Conservation (phyloP, 2,888 invertebrate species). For the Ochlodes sylvanus region DNA sequence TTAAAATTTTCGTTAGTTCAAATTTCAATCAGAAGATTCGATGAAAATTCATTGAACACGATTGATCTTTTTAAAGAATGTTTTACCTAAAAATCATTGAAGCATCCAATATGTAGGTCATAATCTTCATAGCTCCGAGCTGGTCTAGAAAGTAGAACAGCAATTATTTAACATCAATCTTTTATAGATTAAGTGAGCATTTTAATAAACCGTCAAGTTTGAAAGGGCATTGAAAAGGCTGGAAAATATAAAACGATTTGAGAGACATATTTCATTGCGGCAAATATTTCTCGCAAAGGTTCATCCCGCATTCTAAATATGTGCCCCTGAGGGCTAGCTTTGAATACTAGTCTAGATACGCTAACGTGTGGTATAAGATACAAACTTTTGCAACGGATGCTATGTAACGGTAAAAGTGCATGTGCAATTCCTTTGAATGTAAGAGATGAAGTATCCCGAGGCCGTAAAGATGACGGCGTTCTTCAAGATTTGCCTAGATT, state of each 20-base stretch:
- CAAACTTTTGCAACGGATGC: not conserved
- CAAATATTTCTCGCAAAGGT: slow-evolving; percentile 42
- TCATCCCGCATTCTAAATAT: slow-evolving; percentile 44
- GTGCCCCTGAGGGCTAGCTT: slow-evolving; percentile 46
- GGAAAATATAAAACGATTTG: slow-evolving; percentile 10
- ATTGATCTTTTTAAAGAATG: too few species aligned
- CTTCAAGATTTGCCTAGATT: too few species aligned
- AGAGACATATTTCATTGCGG: slow-evolving; percentile 37
- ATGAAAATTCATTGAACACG: too few species aligned
- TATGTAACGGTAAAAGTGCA: too few species aligned
- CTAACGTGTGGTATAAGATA: slow-evolving; percentile 36
- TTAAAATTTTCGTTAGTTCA: too few species aligned
- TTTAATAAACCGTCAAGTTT: slow-evolving; percentile 28
- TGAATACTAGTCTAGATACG: slow-evolving; percentile 48
- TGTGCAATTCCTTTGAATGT: too few species aligned
- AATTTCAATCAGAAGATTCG: too few species aligned
- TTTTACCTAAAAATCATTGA: not conserved
- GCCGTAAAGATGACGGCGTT: too few species aligned
- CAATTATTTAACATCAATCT: slow-evolving; percentile 37
- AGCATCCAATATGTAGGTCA: not conserved
- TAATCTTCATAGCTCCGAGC: not conserved
- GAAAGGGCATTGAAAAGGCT: slow-evolving; percentile 11
- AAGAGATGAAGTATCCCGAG: too few species aligned
- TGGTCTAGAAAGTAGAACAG: not conserved
- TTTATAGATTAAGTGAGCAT: slow-evolving; percentile 7